phyloP scores from a whole-genome alignment of 2,797 vertebrate genomes.

The Myotis daubentonii region DNA sequence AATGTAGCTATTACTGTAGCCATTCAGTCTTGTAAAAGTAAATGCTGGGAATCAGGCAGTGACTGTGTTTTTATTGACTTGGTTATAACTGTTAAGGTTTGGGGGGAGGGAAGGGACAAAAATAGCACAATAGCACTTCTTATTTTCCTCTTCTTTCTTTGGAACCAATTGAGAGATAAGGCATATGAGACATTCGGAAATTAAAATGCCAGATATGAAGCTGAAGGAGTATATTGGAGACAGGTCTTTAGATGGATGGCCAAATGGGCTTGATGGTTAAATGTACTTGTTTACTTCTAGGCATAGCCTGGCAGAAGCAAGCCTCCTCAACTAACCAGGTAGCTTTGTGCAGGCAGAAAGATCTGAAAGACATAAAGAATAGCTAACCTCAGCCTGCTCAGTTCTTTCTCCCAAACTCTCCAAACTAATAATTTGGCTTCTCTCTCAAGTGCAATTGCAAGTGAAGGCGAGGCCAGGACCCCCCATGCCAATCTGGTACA shows the following conservation, averaged over 20 bases:
- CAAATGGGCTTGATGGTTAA: not conserved
- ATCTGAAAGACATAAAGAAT: not conserved
- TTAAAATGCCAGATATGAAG: too few relatives aligned
- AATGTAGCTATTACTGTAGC: not conserved
- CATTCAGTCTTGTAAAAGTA: not conserved
- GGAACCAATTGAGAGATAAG: not conserved
- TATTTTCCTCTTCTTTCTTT: not conserved
- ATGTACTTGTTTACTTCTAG: too few relatives aligned
- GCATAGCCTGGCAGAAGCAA: not conserved
- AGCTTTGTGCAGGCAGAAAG: not conserved
- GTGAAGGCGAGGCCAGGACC: not conserved
- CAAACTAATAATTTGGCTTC: not conserved
- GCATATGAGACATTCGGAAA: not conserved
- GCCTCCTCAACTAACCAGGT: rapidly evolving
- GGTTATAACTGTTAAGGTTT: slow-evolving; percentile 22
- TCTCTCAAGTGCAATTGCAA: not conserved
- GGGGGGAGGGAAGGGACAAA: not conserved
- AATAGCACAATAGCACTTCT: not conserved
- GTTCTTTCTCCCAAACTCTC: not conserved
- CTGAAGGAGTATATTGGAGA: not conserved
- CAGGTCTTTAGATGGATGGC: not conserved
- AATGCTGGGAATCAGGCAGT: not conserved
- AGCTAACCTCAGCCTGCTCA: not conserved
- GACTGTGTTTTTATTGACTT: slow-evolving; percentile 21
- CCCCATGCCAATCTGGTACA: not conserved